These are phyloP conservation scores for Lycodopsis pacificus DNA, from an alignment of 2,797 vertebrate genomes.

Conservation along the genomic window DNA sequence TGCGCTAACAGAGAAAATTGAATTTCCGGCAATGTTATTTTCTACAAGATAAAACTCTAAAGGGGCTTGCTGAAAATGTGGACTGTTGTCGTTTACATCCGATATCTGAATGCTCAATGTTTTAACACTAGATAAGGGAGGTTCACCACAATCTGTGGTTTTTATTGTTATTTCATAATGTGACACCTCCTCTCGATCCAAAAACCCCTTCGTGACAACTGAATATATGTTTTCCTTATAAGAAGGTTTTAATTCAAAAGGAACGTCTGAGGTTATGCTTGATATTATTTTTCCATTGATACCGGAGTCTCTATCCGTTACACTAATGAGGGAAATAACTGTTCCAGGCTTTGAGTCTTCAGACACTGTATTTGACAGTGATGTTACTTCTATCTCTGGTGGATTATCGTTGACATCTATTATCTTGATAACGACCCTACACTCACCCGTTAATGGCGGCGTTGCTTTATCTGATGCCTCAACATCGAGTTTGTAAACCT, in stretches of 20 bases:
- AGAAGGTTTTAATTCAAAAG: conserved; percentile 67
- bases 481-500: conserved; percentile 66
- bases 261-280: no score
- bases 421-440: conserved; percentile 74
- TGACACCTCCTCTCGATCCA: conserved; percentile 82
- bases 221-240: conserved; percentile 72
- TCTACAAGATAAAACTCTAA: conserved; percentile 75
- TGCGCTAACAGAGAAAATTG: conserved; percentile 73
- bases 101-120: conserved; percentile 59
- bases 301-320: conserved; percentile 84
- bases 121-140: conserved; percentile 75
- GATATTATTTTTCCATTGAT: conserved; percentile 57
- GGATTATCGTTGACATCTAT: conserved; percentile 78
- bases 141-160: conserved; percentile 83
- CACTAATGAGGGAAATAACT: conserved; percentile 77
- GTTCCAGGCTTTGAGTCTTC: conserved; percentile 81
- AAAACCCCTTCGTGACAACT: conserved; percentile 28
- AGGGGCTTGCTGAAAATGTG: conserved; percentile 61
- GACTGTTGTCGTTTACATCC: conserved; percentile 81
- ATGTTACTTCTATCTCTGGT: conserved; percentile 78
- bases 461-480: conserved; percentile 75
- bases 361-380: conserved; percentile 66
- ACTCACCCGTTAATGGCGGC: conserved; percentile 64
- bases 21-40: conserved; percentile 75
- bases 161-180: conserved; percentile 83